Evolutionary conservation across 2,797 vertebrate species (phyloP), one percentile per base, ranked within the genome.

Genomic region (Ptychobarbus kaznakovi): DNA sequence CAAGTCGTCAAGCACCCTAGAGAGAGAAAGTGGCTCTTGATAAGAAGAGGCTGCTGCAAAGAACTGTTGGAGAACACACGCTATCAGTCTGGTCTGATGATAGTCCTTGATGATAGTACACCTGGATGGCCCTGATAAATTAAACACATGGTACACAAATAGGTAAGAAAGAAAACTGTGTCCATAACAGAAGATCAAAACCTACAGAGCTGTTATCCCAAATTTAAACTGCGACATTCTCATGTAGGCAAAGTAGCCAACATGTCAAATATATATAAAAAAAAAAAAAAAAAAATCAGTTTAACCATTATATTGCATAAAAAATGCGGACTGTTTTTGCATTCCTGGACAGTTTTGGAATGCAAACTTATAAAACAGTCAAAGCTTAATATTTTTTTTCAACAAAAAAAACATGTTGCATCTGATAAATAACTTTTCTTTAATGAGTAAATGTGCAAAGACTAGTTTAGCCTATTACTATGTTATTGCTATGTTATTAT

Each of bases 11-110:
- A 80, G 77, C 22, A 32, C 25, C 10, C 40, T 75, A 44, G 18
- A 79, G 15, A 79, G 76, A 56, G 49, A 70, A 72, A 81, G 42
- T 20, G 53, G n/a, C 15, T 82, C 16, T 35, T 73, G 25, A 73
- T 73, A 82, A 61, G 18, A 32, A 28, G 16, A 42, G n/a, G 16
- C 13, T 44, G 38, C 38, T 72, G 51, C 2, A 8, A 82, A 56
- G 22, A 28, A 10, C 38, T 20, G n/a, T 40, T 35, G 68, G 42
- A 82, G 58, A 44, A 46, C 35, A 53, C 15, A 18, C 7, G 32
- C 28, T 51, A 18, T 35, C 40, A 46, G 40, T 2, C 56, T 63
- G 7, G n/a, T 82, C 3, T 61, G 12, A 83, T 75, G 70, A 63
- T 35, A n/a, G 28, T 65, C 32, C 18, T n/a, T 66, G 32, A 32